Base-by-base conservation (phyloP, 2,797 vertebrate species). In the Champsocephalus gunnari region DNA sequence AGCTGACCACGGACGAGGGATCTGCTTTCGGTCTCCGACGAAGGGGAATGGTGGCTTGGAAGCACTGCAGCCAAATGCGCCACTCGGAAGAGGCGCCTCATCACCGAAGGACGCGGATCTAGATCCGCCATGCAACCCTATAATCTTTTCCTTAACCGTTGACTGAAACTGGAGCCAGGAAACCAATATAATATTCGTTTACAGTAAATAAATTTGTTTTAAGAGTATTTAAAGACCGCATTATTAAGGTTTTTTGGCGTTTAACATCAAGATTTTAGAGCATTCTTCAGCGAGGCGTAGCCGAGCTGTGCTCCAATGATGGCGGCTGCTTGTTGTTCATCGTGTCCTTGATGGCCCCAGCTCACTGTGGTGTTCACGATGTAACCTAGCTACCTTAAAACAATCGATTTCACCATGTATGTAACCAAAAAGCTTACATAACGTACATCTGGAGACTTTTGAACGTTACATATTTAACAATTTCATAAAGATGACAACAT, bases 1-100 rank as follows among this genome's bases (percentile, higher is more conserved):
- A 96, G 95, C 94, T 96, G 95, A 96, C 94, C 93, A 93, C 83
- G 94, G 93, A 93, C 90, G 84, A 88, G 87, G 93, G 93, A 95
- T 95, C 94, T 93, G 94, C 94, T 95, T 95, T 96, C 92, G 94
- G 94, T 93, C 93, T 91, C 87, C 92, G 92, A 85, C 76, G 73
- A 89, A 85, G 86, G 90, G 92, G 93, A 95, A 95, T 93, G 94
- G 94, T 88, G 90, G 92, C 92, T 82, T 83, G 93, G 94, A 92
- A 92, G 86, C 89, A 91, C 89, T 90, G 93, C 93, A 89, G 88
- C 90, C 93, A 92, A 93, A 91, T 94, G 94, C 94, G 94, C 94
- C 93, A 94, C 92, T 91, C 91, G 90, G 82, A 75, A 80, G 49
- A 83, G 85, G 73, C 87, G 92, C 94, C 92, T 94, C 92, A 91